Evolutionary conservation across 2,113 vertebrate species (phyloP).

Genomic region (Pangasianodon hypophthalmus): DNA sequence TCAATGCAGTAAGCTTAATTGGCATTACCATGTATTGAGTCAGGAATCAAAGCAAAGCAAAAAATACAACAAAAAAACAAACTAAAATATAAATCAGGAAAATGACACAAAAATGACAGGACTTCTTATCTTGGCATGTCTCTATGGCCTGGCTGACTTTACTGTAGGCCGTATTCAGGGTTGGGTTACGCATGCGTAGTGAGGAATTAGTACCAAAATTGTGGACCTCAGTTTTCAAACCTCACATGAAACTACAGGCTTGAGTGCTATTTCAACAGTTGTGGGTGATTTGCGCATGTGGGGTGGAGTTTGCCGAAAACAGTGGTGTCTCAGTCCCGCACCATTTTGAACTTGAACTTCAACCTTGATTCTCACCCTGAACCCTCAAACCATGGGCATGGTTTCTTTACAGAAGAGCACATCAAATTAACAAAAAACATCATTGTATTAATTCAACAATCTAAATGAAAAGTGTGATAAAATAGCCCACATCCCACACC

Average conservation of each 20-base stretch:
- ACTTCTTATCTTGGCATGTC: neutral
- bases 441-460: neutral
- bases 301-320: neutral
- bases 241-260: neutral
- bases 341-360: neutral
- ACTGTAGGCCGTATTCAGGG: neutral
- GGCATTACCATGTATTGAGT: neutral
- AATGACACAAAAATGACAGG: neutral
- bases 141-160: neutral
- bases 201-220: neutral
- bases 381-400: neutral
- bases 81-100: too few species aligned
- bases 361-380: neutral
- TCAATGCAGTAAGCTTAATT: neutral
- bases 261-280: too few species aligned
- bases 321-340: neutral
- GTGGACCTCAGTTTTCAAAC: neutral
- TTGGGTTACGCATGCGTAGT: neutral
- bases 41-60: neutral
- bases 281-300: neutral
- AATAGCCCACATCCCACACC: neutral
- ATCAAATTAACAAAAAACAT: neutral
- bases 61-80: neutral
- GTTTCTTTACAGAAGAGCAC: neutral
- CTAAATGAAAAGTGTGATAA: neutral